A percentile compares a stretch with the other conserved stretches of the same genome.
phyloP scores from a whole-genome alignment of 1,140 invertebrate genomes.

The Cephus cinctus region DNA sequence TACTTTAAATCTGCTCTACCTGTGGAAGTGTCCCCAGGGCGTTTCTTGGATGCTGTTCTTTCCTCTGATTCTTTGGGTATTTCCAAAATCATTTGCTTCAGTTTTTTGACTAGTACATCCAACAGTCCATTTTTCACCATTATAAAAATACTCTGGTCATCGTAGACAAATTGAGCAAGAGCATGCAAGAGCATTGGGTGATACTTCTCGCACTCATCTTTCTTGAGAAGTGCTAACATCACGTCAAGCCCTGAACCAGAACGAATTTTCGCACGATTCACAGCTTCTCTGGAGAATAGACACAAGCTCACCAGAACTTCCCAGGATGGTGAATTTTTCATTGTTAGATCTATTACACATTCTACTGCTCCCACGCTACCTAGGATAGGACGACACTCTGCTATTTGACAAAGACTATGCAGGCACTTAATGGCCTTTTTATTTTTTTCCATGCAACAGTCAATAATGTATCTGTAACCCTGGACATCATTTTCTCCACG shows the following conservation, averaged over 20 bases:
- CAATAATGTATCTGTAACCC: slow-evolving; percentile 36
- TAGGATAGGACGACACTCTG: slow-evolving; percentile 38
- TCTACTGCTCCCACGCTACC: slow-evolving; percentile 38
- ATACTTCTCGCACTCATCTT: slow-evolving; percentile 28
- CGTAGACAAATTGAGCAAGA: slow-evolving; percentile 36
- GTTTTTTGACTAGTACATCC: slow-evolving; percentile 34
- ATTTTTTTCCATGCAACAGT: slow-evolving; percentile 30
- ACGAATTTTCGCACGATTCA: slow-evolving; percentile 40
- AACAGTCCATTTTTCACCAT: slow-evolving; percentile 45
- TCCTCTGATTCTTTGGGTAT: slow-evolving; percentile 16
- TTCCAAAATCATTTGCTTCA: slow-evolving; percentile 33
- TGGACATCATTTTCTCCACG: slow-evolving; percentile 27
- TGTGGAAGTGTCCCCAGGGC: slow-evolving; percentile 25
- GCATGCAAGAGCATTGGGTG: slow-evolving; percentile 39
- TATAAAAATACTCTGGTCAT: slow-evolving; percentile 36
- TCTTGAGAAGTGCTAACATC: slow-evolving; percentile 36
- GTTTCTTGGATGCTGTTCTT: slow-evolving; percentile 30
- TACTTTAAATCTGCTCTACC: slow-evolving; percentile 23
- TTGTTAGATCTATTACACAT: slow-evolving; percentile 28
- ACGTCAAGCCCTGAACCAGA: slow-evolving; percentile 34
- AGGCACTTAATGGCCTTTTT: slow-evolving; percentile 40
- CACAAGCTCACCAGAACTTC: slow-evolving; percentile 36
- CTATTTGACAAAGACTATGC: slow-evolving; percentile 36
- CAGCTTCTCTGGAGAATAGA: slow-evolving; percentile 44
- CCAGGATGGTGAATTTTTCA: slow-evolving; percentile 15